Evolutionary conservation across 2,888 invertebrate species (phyloP).

Genomic region (Baccha elongata): DNA sequence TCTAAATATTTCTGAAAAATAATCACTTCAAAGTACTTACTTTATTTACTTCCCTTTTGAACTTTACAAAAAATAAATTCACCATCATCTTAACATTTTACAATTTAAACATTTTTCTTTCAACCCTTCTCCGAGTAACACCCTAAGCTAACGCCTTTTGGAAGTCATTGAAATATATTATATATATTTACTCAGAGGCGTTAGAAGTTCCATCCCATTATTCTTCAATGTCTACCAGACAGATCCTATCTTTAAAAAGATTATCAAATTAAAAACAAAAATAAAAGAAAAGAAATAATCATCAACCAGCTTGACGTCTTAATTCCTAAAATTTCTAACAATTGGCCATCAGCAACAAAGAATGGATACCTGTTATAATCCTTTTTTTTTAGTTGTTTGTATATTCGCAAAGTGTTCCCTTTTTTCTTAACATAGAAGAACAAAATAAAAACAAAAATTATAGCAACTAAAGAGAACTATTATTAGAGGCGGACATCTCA

Average conservation of each 20-base stretch:
- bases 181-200: slow-evolving; percentile 65
- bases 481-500: slow-evolving; percentile 72
- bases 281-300: slow-evolving; percentile 16
- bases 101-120: slow-evolving; percentile 11
- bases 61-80: neutral
- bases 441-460: neutral
- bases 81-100: neutral
- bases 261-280: slow-evolving; percentile 29
- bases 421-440: slow-evolving; percentile 38
- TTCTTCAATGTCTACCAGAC: slow-evolving; percentile 29
- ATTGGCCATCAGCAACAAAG: slow-evolving; percentile 40
- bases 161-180: slow-evolving; percentile 21
- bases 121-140: slow-evolving; percentile 43
- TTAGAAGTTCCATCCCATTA: slow-evolving; percentile 61
- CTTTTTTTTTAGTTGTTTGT: slow-evolving; percentile 18
- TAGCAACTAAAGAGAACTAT: slow-evolving; percentile 35
- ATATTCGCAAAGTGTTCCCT: slow-evolving; percentile 32
- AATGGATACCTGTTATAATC: slow-evolving; percentile 45
- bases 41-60: too few relatives aligned
- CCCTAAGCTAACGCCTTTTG: slow-evolving; percentile 52
- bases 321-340: slow-evolving; percentile 64
- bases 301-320: slow-evolving; percentile 70
- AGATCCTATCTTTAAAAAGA: slow-evolving; percentile 51
- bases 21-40: too few relatives aligned
- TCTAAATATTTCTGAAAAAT: too few relatives aligned